Conservation (phyloP, 2,113 vertebrate species). For the Astur gentilis region DNA sequence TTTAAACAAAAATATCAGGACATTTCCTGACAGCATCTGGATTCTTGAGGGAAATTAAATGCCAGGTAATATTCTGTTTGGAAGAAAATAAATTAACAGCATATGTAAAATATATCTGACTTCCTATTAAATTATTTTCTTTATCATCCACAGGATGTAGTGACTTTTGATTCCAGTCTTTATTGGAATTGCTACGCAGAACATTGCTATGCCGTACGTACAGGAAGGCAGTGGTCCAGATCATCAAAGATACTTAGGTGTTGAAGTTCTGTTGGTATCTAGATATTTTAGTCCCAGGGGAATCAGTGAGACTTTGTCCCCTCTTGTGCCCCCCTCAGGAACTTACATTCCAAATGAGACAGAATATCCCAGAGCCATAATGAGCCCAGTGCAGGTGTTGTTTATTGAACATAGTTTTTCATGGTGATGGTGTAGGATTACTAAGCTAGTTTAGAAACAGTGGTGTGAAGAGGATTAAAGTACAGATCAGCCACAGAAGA, state of each 20-base stretch:
- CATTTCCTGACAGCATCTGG: constrained; percentile 2
- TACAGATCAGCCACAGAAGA: neutral
- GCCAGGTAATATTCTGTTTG: constrained; percentile 18
- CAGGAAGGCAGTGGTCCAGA: neutral
- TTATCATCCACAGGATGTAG: neutral
- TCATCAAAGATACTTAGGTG: neutral
- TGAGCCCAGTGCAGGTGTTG: fast-evolving
- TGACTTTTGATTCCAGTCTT: neutral
- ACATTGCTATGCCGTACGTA: neutral
- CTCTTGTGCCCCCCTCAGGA: neutral
- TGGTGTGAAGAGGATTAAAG: neutral
- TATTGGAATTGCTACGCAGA: neutral
- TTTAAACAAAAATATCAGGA: constrained; percentile 21
- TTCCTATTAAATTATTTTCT: neutral
- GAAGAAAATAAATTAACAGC: constrained; percentile 11
- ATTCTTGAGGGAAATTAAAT: constrained; percentile 33
- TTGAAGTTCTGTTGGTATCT: neutral
- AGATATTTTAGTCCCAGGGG: neutral
- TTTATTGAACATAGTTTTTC: neutral
- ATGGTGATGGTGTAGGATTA: neutral
- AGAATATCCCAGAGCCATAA: neutral
- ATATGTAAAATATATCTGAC: constrained; percentile 4
- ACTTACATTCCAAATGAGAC: neutral
- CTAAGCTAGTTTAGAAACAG: neutral
- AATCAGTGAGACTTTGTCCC: neutral